These are phyloP conservation scores for Nothobranchius furzeri DNA, from an alignment of 2,113 vertebrate genomes.

Conservation along the genomic window DNA sequence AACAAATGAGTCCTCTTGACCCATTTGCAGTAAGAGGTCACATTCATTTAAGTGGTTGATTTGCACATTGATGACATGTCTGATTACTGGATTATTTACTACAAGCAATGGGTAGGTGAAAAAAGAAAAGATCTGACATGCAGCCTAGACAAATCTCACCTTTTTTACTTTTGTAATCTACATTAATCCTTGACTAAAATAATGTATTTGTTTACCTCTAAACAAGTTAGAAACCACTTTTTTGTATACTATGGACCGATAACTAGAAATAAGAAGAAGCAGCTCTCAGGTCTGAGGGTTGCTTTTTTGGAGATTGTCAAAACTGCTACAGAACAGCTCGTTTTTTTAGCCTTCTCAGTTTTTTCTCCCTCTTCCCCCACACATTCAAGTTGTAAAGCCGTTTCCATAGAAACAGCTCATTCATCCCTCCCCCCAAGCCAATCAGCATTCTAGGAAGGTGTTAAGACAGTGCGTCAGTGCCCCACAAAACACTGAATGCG, in stretches of 20 bases:
- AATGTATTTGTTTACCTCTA: too few species aligned
- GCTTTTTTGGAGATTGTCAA: constrained; percentile 25
- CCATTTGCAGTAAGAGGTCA: constrained; percentile 25
- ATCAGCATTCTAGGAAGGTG: constrained; percentile 63
- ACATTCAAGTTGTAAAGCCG: constrained; percentile 67
- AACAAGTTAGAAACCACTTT: too few species aligned
- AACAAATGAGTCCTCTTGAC: constrained; percentile 46
- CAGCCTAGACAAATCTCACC: too few species aligned
- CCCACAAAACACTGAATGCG: constrained; percentile 39
- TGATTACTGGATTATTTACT: neutral
- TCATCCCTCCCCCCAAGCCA: constrained; percentile 56
- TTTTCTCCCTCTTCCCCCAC: constrained; percentile 53
- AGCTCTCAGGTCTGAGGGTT: constrained; percentile 4
- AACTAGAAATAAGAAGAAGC: neutral
- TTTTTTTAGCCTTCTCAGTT: constrained; percentile 35
- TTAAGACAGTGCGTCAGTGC: constrained; percentile 41
- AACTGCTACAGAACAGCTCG: constrained; percentile 63
- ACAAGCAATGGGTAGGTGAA: too few species aligned
- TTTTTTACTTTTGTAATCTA: too few species aligned
- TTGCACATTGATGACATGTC: constrained; percentile 10
- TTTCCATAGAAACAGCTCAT: constrained; percentile 76
- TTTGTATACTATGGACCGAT: too few species aligned
- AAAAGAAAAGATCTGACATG: too few species aligned
- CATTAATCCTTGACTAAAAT: too few species aligned
- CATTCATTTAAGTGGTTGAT: constrained; percentile 9